A percentile compares a stretch with the other conserved stretches of the same genome.
Conservation (phyloP, 2,797 vertebrate genomes). For the Hydrophis major region DNA sequence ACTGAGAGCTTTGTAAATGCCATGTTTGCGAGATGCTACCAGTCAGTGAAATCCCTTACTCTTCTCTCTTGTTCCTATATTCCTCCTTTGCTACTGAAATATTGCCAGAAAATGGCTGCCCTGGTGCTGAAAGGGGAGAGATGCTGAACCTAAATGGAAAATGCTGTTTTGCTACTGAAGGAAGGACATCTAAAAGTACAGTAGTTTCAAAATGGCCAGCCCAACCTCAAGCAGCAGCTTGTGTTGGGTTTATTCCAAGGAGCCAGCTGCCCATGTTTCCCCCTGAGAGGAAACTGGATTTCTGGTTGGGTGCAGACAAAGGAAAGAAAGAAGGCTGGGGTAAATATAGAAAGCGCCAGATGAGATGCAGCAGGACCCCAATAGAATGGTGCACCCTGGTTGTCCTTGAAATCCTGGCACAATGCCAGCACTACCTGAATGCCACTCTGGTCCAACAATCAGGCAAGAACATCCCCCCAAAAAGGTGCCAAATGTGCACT, state of each 20-base stretch:
- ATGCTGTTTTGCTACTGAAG: background rate
- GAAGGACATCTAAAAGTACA: background rate
- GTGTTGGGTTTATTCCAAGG: background rate
- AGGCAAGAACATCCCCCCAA: background rate
- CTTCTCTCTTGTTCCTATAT: background rate
- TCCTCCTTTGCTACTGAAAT: background rate
- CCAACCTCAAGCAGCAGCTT: background rate
- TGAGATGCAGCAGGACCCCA: background rate
- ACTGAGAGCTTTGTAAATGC: background rate
- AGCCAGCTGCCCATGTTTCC: background rate
- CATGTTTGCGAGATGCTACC: background rate
- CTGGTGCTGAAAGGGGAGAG: background rate
- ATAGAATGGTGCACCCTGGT: background rate
- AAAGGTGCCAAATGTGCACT: background rate
- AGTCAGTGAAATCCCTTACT: background rate
- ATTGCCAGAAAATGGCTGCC: background rate
- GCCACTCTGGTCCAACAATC: background rate
- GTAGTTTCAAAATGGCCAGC: background rate
- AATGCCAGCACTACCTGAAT: background rate
- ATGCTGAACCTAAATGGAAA: background rate
- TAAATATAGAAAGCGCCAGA: background rate
- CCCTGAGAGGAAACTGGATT: too few relatives aligned
- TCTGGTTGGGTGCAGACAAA: too few relatives aligned
- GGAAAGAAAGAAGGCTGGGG: too few relatives aligned
- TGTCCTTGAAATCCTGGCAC: background rate